Percentiles rank a stretch among this genome's conserved stretches.
Evolutionary conservation across 92 coral and sea anemone genomes (phyloP).

Genomic region (Zoanthus sansibaricus): DNA sequence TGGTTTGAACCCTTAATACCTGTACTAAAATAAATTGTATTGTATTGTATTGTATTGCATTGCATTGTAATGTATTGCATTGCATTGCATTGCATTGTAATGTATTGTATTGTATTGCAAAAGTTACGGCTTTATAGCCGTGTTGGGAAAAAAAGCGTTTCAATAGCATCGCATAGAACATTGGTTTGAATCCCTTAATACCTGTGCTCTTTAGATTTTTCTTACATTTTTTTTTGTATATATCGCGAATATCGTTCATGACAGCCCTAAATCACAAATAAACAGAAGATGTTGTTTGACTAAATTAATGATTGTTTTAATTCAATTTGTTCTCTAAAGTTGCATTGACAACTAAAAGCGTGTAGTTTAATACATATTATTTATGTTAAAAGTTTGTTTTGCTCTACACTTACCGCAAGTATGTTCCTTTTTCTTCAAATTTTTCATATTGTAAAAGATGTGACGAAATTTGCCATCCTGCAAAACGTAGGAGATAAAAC

Average conservation of each 20-base stretch:
- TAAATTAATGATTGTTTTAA: no score
- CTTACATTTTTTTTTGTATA: no score
- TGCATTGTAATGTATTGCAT: neutral
- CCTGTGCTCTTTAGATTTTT: no score
- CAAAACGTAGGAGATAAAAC: neutral
- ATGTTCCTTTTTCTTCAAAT: conserved; percentile 59
- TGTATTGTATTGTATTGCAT: neutral
- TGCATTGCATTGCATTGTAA: neutral
- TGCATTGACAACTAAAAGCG: neutral
- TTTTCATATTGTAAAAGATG: conserved; percentile 66
- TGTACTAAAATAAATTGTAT: neutral
- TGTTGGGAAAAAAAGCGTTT: no score
- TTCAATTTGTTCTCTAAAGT: no score
- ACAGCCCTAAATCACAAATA: no score
- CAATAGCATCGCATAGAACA: neutral
- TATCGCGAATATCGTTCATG: no score
- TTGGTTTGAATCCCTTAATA: no score
- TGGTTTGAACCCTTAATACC: no score
- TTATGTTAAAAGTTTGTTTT: neutral
- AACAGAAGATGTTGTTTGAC: no score
- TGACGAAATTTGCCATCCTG: conserved; percentile 41
- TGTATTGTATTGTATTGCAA: neutral
- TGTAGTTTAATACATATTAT: neutral
- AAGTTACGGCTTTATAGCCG: no score
- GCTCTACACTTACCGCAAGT: conserved; percentile 70